These are phyloP conservation scores for Agrochola lota DNA, from an alignment of 2,888 invertebrate genomes.

Conservation along the genomic window DNA sequence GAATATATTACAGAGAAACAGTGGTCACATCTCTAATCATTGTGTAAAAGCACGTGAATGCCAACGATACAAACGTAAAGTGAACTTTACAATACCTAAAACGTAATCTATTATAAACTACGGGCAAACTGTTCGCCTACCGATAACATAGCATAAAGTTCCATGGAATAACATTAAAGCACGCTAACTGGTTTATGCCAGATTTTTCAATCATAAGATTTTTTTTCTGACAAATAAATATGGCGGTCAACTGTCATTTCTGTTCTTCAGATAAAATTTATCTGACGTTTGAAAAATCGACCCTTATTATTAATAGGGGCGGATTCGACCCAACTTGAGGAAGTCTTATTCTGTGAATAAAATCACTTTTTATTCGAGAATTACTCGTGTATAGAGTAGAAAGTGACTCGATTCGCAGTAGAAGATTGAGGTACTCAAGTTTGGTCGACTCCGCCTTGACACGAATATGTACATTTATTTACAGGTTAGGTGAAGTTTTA, in stretches of 20 bases:
- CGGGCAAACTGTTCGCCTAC: conserved; percentile 25
- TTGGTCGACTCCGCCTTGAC: not conserved
- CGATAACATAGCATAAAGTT: conserved; percentile 40
- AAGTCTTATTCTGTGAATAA: not conserved
- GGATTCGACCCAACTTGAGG: not conserved
- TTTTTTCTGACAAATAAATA: conserved; percentile 3
- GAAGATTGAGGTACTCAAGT: not conserved
- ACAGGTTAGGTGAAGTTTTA: conserved; percentile 28
- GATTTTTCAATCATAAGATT: conserved; percentile 2
- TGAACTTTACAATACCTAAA: conserved; percentile 53
- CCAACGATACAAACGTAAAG: conserved; percentile 57
- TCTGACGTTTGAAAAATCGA: conserved; percentile 14
- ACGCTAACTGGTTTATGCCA: conserved; percentile 25
- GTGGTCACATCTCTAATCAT: conserved; percentile 57
- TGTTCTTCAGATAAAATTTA: conserved; percentile 2
- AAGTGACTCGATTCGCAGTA: not conserved
- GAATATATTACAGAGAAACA: conserved; percentile 60
- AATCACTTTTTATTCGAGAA: not conserved
- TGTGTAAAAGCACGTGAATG: conserved; percentile 68
- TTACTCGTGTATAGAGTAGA: not conserved
- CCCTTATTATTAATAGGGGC: conserved; percentile 3
- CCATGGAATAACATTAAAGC: conserved; percentile 49
- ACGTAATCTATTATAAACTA: conserved; percentile 14
- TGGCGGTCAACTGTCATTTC: not conserved
- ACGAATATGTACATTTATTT: conserved; percentile 36